phyloP scores from a whole-genome alignment of 2,888 invertebrate species.

The Cylloceria caligata region DNA sequence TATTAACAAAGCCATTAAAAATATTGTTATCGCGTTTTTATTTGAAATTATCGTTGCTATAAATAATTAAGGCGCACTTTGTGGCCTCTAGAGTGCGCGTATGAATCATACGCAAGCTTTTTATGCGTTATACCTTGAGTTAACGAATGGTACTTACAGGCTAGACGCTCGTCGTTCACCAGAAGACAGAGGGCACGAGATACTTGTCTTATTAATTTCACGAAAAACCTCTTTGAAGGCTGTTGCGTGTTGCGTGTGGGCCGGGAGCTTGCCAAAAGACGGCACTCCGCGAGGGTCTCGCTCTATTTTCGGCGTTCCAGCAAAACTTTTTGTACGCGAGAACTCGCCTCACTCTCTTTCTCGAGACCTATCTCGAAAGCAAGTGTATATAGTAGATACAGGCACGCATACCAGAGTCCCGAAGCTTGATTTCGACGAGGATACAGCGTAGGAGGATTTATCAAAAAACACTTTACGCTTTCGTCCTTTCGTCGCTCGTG shows the following conservation, averaged over 20 bases:
- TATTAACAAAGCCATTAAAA: not conserved
- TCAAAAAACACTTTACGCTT: slow-evolving; percentile 37
- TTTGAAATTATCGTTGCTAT: not conserved
- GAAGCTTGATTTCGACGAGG: not conserved
- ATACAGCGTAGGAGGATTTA: slow-evolving; percentile 33
- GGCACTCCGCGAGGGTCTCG: slow-evolving; percentile 59
- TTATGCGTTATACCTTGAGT: slow-evolving; percentile 11
- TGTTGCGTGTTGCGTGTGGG: slow-evolving; percentile 60
- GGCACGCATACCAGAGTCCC: not conserved
- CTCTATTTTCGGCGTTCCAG: slow-evolving; percentile 67
- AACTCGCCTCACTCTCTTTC: slow-evolving; percentile 40
- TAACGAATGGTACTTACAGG: slow-evolving; percentile 18
- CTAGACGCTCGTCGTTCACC: not conserved
- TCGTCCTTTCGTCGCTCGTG: slow-evolving; percentile 42
- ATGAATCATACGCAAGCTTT: slow-evolving; percentile 14
- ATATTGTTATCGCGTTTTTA: slow-evolving; percentile 4
- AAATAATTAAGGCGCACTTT: slow-evolving; percentile 11
- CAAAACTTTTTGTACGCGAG: slow-evolving; percentile 51
- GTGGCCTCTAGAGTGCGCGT: not conserved
- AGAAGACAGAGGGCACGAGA: slow-evolving; percentile 19
- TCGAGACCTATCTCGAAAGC: slow-evolving; percentile 15
- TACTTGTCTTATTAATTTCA: slow-evolving; percentile 57
- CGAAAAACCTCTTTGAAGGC: slow-evolving; percentile 61
- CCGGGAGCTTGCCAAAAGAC: slow-evolving; percentile 58
- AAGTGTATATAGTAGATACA: slow-evolving; percentile 1